Evolutionary conservation across 2,888 invertebrate species (phyloP).

Genomic region (Ormyrus thymus): DNA sequence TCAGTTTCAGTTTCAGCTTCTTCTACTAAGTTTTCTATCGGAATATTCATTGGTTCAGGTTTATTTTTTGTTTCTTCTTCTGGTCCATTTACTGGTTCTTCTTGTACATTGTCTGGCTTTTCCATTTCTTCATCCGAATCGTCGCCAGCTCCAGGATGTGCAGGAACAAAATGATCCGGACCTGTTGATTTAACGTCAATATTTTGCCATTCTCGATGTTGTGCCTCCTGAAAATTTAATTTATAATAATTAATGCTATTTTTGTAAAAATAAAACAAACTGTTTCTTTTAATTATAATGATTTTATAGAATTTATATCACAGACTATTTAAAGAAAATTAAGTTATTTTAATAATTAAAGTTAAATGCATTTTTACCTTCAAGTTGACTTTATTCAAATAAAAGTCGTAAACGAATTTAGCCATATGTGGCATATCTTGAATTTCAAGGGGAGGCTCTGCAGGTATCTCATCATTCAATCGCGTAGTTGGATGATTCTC

Average conservation of each 20-base stretch:
- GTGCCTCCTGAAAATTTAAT: constrained; percentile 68
- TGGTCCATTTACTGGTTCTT: constrained; percentile 2
- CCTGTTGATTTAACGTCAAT: constrained; percentile 78
- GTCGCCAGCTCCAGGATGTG: constrained; percentile 82
- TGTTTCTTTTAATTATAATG: no score
- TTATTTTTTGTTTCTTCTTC: not conserved
- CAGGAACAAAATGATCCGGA: constrained; percentile 79
- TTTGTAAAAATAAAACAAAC: no score
- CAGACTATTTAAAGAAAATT: not conserved
- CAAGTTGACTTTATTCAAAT: constrained; percentile 82
- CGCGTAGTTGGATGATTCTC: constrained; percentile 88
- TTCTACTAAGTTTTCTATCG: constrained; percentile 67
- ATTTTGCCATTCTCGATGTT: constrained; percentile 78
- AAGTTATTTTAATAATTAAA: constrained; percentile 3
- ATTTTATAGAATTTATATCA: not conserved
- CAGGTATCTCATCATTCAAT: constrained; percentile 73
- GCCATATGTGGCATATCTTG: constrained; percentile 96
- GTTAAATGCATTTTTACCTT: constrained; percentile 38
- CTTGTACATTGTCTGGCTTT: constrained; percentile 55
- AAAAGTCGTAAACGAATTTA: constrained; percentile 94
- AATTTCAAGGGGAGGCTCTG: constrained; percentile 79
- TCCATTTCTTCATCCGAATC: constrained; percentile 81
- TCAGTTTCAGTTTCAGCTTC: constrained; percentile 55
- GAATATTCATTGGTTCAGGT: constrained; percentile 52
- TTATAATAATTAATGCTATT: constrained; percentile 11